Base-by-base conservation (phyloP, 2,888 invertebrate species). In the Lordiphosa andalusiaca region DNA sequence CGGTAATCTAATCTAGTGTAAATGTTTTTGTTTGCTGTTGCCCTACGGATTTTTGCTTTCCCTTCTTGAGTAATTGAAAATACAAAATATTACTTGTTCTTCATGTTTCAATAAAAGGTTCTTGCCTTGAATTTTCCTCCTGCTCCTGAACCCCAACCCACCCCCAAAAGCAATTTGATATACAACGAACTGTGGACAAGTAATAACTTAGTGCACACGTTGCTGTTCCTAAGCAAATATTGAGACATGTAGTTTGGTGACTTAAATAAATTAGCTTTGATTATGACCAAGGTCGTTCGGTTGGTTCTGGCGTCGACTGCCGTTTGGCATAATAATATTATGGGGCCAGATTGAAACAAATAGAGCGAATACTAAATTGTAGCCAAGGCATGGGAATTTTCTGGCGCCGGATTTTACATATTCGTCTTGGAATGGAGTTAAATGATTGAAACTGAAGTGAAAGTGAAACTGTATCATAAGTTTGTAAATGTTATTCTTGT, bases 201-300 rank as follows among this genome's bases (percentile, higher is more conserved):
- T 61, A 50, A 73, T 80, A 83, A 70, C 64, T 80, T 67, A 46
- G 53, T 57, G 41, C 42, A 40, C 56, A 23, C 57, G 49, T 40
- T 73, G 3, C 23, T 57, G 42, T 37, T 57, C 70, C 71, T 55
- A 60, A 62, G 51, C 64, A 76, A 76, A 65, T 55, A 81, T 67
- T 61, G 63, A 55, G 76, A 52, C 62, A 62, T 59, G 56, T 62
- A 61, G 78, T 71, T 44, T 63, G 84, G 77, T 62, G 73, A 68
- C 80, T 83, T 67, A 80, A 75, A 76, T 78, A 83, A 80, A 80
- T 84, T 85, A 75, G 68, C 68, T 85, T 55, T 80, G 76, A 68
- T 75, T 72, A 67, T 75, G 80, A 61, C 57, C 78, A 68, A 59
- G 72, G 68, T 62, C 72, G 68, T 53, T 58, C 56, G 60, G 10